A percentile compares a stretch with the other conserved stretches of the same genome.
These are phyloP conservation scores for Malurus splendens DNA, from an alignment of 2,797 vertebrate genomes.

Conservation along the genomic window DNA sequence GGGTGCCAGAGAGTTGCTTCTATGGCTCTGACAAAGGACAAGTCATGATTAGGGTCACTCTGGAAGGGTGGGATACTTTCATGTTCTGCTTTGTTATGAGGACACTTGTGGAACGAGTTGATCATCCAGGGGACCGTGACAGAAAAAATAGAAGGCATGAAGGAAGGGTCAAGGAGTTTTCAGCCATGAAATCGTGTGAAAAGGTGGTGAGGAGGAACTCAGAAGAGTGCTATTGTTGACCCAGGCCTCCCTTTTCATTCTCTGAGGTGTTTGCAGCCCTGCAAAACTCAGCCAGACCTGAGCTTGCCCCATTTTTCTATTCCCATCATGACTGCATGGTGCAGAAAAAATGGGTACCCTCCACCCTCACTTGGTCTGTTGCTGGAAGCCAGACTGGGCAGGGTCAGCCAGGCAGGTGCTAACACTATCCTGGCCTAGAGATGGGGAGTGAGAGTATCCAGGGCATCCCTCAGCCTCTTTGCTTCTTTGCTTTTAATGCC, in stretches of 20 bases:
- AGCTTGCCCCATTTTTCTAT: neutral
- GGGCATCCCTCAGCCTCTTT: neutral
- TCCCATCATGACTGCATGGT: neutral
- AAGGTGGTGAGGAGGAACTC: neutral
- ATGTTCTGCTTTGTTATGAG: neutral
- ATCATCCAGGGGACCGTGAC: neutral
- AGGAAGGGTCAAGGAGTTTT: neutral
- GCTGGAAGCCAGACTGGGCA: neutral
- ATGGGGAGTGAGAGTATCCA: neutral
- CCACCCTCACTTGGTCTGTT: accelerated
- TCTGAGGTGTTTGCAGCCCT: neutral
- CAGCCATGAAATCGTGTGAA: neutral
- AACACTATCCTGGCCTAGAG: neutral
- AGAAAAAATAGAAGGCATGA: neutral
- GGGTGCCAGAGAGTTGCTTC: neutral
- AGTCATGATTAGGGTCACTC: neutral
- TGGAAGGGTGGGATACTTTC: neutral
- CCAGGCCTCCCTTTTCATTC: neutral
- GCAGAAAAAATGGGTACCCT: neutral
- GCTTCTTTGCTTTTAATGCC: neutral
- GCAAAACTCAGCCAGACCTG: neutral
- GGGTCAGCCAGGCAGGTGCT: neutral
- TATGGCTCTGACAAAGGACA: neutral
- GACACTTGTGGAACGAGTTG: neutral
- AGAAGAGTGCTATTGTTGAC: neutral